Evolutionary conservation across 2,113 vertebrate species (phyloP), one percentile per base, ranked within the genome.

Genomic region (Geothlypis trichas): DNA sequence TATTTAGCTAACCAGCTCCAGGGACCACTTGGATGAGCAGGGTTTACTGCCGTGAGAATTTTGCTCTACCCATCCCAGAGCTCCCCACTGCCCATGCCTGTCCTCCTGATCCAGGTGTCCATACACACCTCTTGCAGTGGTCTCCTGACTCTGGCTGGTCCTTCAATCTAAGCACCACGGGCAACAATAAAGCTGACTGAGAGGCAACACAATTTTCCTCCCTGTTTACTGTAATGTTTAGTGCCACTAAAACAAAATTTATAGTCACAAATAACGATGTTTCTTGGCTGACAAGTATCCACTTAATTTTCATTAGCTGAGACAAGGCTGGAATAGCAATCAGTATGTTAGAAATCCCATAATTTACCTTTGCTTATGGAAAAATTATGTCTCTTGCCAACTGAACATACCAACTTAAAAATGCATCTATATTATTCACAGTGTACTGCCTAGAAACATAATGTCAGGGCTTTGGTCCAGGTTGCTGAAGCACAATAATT

Each of bases 401-500:
- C 82, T 93, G 95, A 97, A 96, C 95, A 96, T 90, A 93, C 63
- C 73, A 97, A 94, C 79, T 47, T 95, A 96, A 96, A 95, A 97
- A 95, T 69, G 66, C 57, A 84, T 90, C 65, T 58, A 72, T 90
- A 90, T 86, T 95, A 95, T 95, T 86, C 93, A 85, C 72, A 75
- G 68, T 44, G 63, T 76, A 89, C 92, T 95, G 95, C 95, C 76
- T 95, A 90, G 92, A 93, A 91, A 95, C 65, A 90, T 76, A 84
- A 90, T 51, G 4, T 88, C 94, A 86, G 91, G 90, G 76, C 97
- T 98, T 95, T 96, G 92, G 95, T 97, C 97, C 97, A 95, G 94
- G 87, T 93, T 96, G 93, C 81, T 96, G 95, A 95, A 97, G 95
- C 94, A 93, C 84, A 95, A 95, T 95, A 96, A 97, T 97, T 96